These are phyloP conservation scores for Reinhardtius hippoglossoides DNA, from an alignment of 2,113 vertebrate species.

Conservation along the genomic window DNA sequence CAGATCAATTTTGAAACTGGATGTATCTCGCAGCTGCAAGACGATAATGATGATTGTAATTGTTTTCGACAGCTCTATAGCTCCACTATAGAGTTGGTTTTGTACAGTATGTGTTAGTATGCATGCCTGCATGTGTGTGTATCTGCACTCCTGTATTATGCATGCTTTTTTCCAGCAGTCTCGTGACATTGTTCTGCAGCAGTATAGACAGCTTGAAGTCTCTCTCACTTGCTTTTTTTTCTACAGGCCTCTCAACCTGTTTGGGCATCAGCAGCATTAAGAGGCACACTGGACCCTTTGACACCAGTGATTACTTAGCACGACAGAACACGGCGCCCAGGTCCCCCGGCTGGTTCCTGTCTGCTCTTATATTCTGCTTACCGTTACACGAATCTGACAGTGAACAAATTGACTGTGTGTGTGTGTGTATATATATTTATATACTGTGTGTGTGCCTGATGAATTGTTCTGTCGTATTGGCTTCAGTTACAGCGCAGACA, in stretches of 20 bases:
- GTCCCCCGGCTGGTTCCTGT: slow-evolving; percentile 10
- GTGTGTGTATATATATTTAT: not conserved
- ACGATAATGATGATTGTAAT: slow-evolving; percentile 29
- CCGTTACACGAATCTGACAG: slow-evolving; percentile 26
- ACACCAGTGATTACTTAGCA: slow-evolving; percentile 22
- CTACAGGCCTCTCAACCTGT: not conserved
- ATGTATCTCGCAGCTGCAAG: not conserved
- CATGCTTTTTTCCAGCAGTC: not conserved
- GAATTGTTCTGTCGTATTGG: slow-evolving; percentile 5
- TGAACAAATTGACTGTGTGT: slow-evolving; percentile 17
- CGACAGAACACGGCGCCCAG: slow-evolving; percentile 4
- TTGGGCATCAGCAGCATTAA: slow-evolving; percentile 4
- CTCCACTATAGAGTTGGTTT: not conserved
- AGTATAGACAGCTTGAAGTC: not conserved
- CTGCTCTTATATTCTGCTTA: slow-evolving; percentile 24
- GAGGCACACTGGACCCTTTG: slow-evolving; percentile 17
- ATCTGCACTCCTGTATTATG: not conserved
- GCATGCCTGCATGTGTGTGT: slow-evolving; percentile 6
- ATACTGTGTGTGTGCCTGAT: not conserved
- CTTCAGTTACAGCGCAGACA: slow-evolving; percentile 24
- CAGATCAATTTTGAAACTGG: not conserved
- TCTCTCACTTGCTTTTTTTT: not conserved
- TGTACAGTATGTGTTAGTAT: not conserved
- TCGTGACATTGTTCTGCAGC: slow-evolving; percentile 12
- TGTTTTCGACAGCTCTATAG: not conserved